Evolutionary conservation across 1,140 invertebrate genomes (phyloP), one percentile per base, ranked within the genome.

Genomic region (Papilio aristodemus): DNA sequence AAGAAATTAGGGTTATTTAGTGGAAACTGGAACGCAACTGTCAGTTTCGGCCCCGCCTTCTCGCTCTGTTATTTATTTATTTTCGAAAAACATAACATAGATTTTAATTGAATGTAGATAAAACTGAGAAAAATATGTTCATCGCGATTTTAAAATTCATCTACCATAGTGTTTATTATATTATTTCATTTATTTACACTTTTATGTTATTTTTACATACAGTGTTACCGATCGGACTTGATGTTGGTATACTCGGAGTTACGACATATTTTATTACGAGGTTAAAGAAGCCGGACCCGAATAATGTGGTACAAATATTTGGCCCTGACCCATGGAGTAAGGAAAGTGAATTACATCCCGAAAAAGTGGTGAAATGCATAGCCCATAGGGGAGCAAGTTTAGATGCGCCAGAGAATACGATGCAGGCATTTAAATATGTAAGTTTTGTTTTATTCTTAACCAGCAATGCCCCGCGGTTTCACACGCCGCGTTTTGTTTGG

Each of bases 361-460:
- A 87, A 0, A 86, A 79, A 78, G 75, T 87, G 0, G 83, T 90
- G 0, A 80, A 78, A 57, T 91, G 90, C 25, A 92, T 95, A 32
- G 95, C 94, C 11, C 95, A 96, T 78, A 91, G 95, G 78, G 95
- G 95, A 43, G 95, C 94, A 41, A 94, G 92, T 41, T 89, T 94
- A 25, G 95, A 96, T 90, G 95, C 94, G 13, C 95, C 95, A 13
- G 95, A 96, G 86, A 96, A 96, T 82, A 95, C 94, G 70, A 80
- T 96, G 72, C 87, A 92, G 68, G 95, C 95, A 22, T 94, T 95
- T 78, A 93, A 93, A 92, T 93, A 94, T 89, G 95, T 95, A 90
- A 92, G 92, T 89, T 71, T 70, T 17, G 5, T 43, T 39, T 13
- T 13, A 14, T 4, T 5, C n/a, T 43, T 43, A 4, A 11, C n/a